phyloP scores from a whole-genome alignment of 2,797 vertebrate species.

The Sebastes glaucus region DNA sequence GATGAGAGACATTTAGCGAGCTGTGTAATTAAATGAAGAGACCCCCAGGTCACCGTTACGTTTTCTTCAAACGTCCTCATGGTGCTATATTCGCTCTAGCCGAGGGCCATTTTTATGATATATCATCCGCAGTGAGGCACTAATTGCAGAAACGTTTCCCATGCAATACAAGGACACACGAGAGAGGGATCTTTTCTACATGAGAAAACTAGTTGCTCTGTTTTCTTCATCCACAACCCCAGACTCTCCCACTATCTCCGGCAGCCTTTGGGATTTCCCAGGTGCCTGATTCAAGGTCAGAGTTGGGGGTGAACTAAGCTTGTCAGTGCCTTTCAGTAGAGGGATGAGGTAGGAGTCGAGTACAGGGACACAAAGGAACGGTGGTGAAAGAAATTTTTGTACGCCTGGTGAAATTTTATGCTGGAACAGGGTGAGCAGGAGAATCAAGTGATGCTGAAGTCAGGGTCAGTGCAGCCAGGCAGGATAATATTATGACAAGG shows the following conservation, averaged over 20 bases:
- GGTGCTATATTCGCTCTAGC: slow-evolving; percentile 61
- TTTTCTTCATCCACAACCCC: slow-evolving; percentile 2
- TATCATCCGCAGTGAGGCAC: slow-evolving; percentile 49
- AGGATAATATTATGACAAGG: slow-evolving; percentile 34
- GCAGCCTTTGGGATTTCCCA: slow-evolving; percentile 8
- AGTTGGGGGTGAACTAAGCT: neutral
- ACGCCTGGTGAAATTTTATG: slow-evolving; percentile 45
- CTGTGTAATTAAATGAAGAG: slow-evolving; percentile 69
- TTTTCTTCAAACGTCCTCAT: slow-evolving; percentile 50
- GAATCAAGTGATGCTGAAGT: slow-evolving; percentile 35
- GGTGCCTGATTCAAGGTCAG: slow-evolving; percentile 45
- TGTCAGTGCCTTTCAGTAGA: slow-evolving; percentile 6
- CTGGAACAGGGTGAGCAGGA: slow-evolving; percentile 43
- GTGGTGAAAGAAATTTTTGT: slow-evolving; percentile 14
- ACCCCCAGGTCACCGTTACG: slow-evolving; percentile 58
- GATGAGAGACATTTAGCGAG: slow-evolving; percentile 70
- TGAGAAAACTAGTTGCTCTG: neutral
- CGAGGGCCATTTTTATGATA: slow-evolving; percentile 59
- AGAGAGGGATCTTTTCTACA: slow-evolving; percentile 16
- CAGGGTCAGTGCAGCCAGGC: slow-evolving; percentile 30
- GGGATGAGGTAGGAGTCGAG: neutral
- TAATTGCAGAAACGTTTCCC: slow-evolving; percentile 54
- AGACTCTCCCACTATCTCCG: neutral
- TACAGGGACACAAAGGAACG: slow-evolving; percentile 43
- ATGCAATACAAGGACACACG: slow-evolving; percentile 18